A percentile compares a stretch with the other conserved stretches of the same genome.
Conservation (phyloP, 2,113 vertebrate species). For the Ptychochromis oligacanthus region DNA sequence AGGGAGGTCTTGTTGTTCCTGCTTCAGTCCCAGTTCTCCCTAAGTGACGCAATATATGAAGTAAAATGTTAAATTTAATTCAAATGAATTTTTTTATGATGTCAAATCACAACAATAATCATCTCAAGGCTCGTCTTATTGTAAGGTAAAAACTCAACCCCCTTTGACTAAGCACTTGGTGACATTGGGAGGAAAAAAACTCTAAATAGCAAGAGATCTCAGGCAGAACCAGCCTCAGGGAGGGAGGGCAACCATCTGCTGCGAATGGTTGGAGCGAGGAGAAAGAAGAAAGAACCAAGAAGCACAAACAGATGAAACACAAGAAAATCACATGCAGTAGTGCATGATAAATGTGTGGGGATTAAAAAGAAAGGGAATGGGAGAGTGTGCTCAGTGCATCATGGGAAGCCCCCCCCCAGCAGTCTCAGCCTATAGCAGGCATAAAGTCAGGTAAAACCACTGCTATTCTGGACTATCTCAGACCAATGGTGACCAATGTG, state of each 20-base stretch:
- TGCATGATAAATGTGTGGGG: background rate
- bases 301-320: background rate
- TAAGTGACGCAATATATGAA: background rate
- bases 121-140: background rate
- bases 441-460: no score
- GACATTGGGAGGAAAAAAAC: background rate
- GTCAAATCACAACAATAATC: background rate
- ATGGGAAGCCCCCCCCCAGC: background rate
- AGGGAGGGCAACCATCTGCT: no score
- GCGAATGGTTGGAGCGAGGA: no score
- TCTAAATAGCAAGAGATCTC: accelerated
- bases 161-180: background rate
- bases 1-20: accelerated
- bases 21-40: background rate
- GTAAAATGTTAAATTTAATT: background rate
- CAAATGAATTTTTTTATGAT: background rate
- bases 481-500: background rate
- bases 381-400: background rate
- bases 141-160: background rate
- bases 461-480: no score
- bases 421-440: background rate
- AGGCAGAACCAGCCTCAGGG: background rate
- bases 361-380: background rate
- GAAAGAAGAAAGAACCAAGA: background rate
- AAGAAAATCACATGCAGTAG: background rate